Conservation (phyloP, 2,797 vertebrate species). For the Tachyglossus aculeatus region DNA sequence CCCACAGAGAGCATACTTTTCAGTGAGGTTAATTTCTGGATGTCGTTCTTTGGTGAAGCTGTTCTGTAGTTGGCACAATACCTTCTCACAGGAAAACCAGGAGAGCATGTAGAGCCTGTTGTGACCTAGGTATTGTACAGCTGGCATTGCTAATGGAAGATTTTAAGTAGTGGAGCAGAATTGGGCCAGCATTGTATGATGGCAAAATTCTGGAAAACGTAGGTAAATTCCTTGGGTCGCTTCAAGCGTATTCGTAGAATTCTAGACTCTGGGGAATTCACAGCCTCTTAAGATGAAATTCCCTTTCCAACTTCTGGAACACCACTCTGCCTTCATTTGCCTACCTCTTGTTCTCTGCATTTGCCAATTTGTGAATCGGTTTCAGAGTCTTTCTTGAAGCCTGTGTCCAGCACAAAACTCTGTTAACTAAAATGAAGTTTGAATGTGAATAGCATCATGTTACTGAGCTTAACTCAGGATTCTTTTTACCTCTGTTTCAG, state of each 20-base stretch:
- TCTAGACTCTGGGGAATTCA: slow-evolving; percentile 17
- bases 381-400: not conserved
- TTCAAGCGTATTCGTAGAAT: slow-evolving; percentile 18
- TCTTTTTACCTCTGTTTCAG: not conserved
- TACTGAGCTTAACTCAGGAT: not conserved
- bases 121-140: slow-evolving; percentile 7
- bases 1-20: too few species aligned
- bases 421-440: not conserved
- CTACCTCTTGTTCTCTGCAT: not conserved
- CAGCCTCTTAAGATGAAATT: slow-evolving; percentile 2
- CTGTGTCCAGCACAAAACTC: not conserved
- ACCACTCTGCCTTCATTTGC: not conserved
- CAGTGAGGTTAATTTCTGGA: not conserved
- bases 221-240: not conserved
- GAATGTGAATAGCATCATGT: too few species aligned
- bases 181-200: not conserved
- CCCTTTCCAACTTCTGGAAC: not conserved
- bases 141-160: slow-evolving; percentile 2
- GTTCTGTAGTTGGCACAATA: not conserved
- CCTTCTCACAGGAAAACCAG: not conserved
- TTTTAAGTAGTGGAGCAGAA: slow-evolving; percentile 8
- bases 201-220: not conserved
- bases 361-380: not conserved
- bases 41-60: too few species aligned
- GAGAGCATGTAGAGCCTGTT: not conserved